A percentile compares a stretch with the other conserved stretches of the same genome.
These are phyloP conservation scores for Takifugu bimaculatus DNA, from an alignment of 2,113 vertebrate species.

Conservation along the genomic window DNA sequence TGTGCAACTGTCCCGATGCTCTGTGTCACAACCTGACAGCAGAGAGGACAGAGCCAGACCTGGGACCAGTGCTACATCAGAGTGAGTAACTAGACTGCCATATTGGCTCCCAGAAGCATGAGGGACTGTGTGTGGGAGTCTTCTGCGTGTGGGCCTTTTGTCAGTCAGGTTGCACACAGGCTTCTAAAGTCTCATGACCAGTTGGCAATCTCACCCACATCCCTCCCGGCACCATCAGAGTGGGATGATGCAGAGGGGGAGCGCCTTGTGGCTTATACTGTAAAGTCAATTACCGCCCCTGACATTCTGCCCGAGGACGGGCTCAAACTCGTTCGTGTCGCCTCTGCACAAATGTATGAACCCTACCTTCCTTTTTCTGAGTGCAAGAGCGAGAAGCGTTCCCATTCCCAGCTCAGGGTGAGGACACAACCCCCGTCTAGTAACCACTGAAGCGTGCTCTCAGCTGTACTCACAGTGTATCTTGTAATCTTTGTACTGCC, in stretches of 20 bases:
- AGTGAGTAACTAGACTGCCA: conserved; percentile 17
- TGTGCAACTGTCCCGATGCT: no score
- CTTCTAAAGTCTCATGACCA: conserved; percentile 21
- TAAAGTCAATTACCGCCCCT: conserved; percentile 35
- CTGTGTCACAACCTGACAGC: no score
- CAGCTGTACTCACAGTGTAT: conserved; percentile 89
- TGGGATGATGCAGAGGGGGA: conserved; percentile 30
- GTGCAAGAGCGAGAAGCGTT: no score
- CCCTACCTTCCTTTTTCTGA: no score
- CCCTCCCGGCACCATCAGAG: conserved; percentile 25
- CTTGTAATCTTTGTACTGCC: conserved; percentile 99
- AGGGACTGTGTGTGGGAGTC: conserved; percentile 21
- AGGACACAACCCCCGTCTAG: no score
- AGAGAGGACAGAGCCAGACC: no score
- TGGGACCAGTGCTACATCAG: no score
- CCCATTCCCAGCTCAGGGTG: no score
- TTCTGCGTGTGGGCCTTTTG: conserved; percentile 23
- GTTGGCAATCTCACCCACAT: conserved; percentile 27
- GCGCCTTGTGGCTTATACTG: conserved; percentile 35
- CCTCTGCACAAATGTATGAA: background rate
- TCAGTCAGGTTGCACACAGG: background rate
- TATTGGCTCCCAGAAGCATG: conserved; percentile 29
- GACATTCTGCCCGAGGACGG: conserved; percentile 23
- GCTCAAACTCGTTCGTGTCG: conserved; percentile 26
- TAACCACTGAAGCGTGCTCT: background rate